A percentile compares a stretch with the other conserved stretches of the same genome.
phyloP scores from a whole-genome alignment of 2,888 invertebrate species.

The Callyntrura guangdongensis region DNA sequence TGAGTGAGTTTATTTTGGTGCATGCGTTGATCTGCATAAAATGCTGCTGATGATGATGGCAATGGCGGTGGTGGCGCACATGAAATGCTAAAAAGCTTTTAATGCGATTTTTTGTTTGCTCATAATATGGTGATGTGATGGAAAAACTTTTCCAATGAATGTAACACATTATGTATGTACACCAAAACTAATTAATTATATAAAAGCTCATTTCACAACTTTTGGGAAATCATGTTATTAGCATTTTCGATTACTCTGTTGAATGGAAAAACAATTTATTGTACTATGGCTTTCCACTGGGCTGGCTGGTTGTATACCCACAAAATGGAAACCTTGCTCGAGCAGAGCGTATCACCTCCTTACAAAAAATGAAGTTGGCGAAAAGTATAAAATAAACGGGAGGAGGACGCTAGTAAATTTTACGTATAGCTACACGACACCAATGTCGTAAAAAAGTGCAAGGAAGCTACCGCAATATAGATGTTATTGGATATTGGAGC shows the following conservation, averaged over 20 bases:
- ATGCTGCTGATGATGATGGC: conserved; percentile 2
- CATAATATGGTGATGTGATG: conserved; percentile 29
- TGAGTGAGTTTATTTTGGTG: conserved; percentile 19
- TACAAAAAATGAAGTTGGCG: background rate
- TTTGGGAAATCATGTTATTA: conserved; percentile 52
- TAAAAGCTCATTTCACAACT: conserved; percentile 46
- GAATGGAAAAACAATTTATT: conserved; percentile 46
- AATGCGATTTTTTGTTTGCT: conserved; percentile 50
- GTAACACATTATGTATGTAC: background rate
- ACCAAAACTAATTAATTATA: conserved; percentile 52
- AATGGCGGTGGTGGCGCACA: background rate
- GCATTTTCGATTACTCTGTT: conserved; percentile 51
- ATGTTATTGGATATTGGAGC: conserved; percentile 18
- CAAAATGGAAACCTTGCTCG: conserved; percentile 6
- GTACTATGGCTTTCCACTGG: background rate
- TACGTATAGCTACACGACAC: background rate
- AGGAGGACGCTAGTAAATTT: conserved; percentile 36
- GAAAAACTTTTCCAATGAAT: conserved; percentile 50
- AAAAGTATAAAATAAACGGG: conserved; percentile 32
- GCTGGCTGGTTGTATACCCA: background rate
- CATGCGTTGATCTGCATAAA: conserved; percentile 56
- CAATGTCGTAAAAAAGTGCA: conserved; percentile 22
- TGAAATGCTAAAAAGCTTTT: conserved; percentile 47
- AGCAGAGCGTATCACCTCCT: conserved; percentile 28
- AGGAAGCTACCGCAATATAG: conserved; percentile 1